Evolutionary conservation across 2,888 invertebrate genomes (phyloP).

Genomic region (Lasioglossum calceatum): DNA sequence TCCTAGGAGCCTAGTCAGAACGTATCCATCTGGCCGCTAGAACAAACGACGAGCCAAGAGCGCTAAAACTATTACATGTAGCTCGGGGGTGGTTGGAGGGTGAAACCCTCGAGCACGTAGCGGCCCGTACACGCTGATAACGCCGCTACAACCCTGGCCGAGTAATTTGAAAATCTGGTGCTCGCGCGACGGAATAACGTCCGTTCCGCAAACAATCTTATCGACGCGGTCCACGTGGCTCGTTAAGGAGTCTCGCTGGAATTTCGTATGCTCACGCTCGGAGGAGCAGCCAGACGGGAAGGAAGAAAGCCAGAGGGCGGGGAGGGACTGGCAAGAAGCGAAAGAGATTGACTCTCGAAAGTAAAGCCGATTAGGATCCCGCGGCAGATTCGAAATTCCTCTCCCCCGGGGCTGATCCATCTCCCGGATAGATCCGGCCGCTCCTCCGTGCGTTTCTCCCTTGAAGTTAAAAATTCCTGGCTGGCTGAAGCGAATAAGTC

Average conservation of each 20-base stretch:
- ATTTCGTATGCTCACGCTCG: slow-evolving; percentile 70
- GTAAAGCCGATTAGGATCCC: slow-evolving; percentile 72
- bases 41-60: neutral
- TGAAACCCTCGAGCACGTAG: slow-evolving; percentile 42
- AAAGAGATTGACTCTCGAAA: slow-evolving; percentile 52
- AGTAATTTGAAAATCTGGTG: slow-evolving; percentile 68
- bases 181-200: slow-evolving; percentile 63
- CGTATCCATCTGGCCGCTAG: neutral
- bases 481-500: neutral
- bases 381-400: slow-evolving; percentile 65
- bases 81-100: neutral
- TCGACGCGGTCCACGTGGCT: slow-evolving; percentile 70
- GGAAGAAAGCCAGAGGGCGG: neutral
- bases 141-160: slow-evolving; percentile 27
- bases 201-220: slow-evolving; percentile 71
- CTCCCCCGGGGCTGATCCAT: slow-evolving; percentile 55
- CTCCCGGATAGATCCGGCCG: neutral
- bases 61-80: slow-evolving; percentile 44
- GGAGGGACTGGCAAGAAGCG: slow-evolving; percentile 16
- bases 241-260: slow-evolving; percentile 68
- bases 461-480: neutral
- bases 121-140: slow-evolving; percentile 38
- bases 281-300: slow-evolving; percentile 7
- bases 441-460: slow-evolving; percentile 7
- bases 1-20: neutral